phyloP scores from a whole-genome alignment of 2,113 vertebrate genomes.

The Cettia cetti region DNA sequence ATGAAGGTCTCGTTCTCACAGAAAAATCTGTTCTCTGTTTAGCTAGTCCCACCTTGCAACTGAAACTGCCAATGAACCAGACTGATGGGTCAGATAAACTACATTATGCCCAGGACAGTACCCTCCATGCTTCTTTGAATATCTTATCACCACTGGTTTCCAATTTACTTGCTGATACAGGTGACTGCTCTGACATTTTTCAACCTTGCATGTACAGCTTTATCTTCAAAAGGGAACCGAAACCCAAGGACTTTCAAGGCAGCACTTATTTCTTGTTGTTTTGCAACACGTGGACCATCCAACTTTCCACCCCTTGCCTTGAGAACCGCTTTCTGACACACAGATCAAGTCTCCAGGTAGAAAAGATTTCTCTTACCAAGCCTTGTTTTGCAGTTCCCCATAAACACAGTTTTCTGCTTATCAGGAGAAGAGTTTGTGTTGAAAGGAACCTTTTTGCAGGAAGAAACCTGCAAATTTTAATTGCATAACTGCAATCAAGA shows the following conservation, averaged over 20 bases:
- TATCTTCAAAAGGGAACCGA: constrained; percentile 54
- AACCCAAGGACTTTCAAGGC: constrained; percentile 51
- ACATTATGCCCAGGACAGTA: not conserved
- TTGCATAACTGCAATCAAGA: constrained; percentile 2
- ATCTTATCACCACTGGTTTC: constrained; percentile 8
- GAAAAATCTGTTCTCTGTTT: not conserved
- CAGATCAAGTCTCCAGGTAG: not conserved
- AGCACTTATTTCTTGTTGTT: constrained; percentile 21
- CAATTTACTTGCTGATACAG: not conserved
- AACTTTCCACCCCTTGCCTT: not conserved
- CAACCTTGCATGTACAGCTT: not conserved
- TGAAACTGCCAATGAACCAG: constrained; percentile 2
- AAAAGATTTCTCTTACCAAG: not conserved
- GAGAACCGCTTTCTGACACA: not conserved
- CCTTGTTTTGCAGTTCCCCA: not conserved
- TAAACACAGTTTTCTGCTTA: not conserved
- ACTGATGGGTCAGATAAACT: not conserved
- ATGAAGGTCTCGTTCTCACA: not conserved
- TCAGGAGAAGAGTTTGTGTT: not conserved
- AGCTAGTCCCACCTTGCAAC: not conserved
- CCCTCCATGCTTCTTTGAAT: not conserved
- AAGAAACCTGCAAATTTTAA: constrained; percentile 2
- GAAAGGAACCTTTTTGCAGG: not conserved
- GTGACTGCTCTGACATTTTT: constrained; percentile 55
- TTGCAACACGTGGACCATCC: not conserved